phyloP scores from a whole-genome alignment of 1,140 invertebrate genomes.

The Maniola jurtina region DNA sequence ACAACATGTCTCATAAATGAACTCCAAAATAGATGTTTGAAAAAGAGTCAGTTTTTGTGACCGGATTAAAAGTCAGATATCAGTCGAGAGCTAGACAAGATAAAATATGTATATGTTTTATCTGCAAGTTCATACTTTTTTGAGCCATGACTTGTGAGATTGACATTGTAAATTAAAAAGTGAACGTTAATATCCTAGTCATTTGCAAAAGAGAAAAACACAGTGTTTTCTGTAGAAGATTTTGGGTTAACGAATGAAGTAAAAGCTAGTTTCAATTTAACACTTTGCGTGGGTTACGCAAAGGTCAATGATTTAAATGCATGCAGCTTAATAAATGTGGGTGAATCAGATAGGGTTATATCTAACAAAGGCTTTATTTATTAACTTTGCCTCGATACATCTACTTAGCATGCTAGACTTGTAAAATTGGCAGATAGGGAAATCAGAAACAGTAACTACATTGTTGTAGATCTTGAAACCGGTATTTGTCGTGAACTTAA shows the following conservation, averaged over 20 bases:
- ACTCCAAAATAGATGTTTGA: slow-evolving; percentile 26
- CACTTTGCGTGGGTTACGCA: not conserved
- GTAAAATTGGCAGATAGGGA: not conserved
- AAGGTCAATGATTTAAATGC: not conserved
- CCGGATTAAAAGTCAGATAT: slow-evolving; percentile 10
- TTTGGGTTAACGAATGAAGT: not conserved
- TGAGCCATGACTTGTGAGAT: not conserved
- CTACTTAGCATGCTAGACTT: not conserved
- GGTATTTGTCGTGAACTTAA: not conserved
- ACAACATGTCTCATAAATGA: slow-evolving; percentile 43
- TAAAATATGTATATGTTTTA: not conserved
- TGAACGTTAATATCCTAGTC: not conserved
- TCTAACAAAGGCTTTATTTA: not conserved
- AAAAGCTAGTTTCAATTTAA: not conserved
- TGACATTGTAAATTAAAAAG: not conserved
- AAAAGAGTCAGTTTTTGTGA: slow-evolving; percentile 12
- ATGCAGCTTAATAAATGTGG: slow-evolving; percentile 1
- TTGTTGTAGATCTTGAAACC: too few relatives aligned
- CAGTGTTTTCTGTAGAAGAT: not conserved
- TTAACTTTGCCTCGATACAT: not conserved
- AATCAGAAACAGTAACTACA: not conserved
- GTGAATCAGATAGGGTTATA: not conserved
- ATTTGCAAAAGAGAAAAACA: not conserved
- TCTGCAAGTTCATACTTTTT: not conserved
- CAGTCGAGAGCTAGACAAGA: not conserved